These are phyloP conservation scores for Aleiodes sp. DNA, from an alignment of 1,140 invertebrate species.

Conservation along the genomic window DNA sequence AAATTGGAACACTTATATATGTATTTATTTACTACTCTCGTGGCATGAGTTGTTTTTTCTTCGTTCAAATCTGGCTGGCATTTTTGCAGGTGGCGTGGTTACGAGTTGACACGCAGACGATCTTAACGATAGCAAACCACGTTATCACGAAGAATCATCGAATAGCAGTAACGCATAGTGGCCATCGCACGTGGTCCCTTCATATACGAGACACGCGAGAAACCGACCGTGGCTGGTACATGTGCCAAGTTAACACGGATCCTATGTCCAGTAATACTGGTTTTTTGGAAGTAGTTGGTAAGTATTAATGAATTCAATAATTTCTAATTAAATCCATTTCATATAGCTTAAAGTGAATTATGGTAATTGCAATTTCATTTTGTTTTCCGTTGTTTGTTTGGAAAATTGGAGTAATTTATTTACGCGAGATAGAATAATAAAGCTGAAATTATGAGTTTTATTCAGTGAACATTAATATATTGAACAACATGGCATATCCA, in stretches of 20 bases:
- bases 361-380: too few relatives aligned
- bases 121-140: slow-evolving; percentile 69
- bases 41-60: too few relatives aligned
- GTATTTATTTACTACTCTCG: too few relatives aligned
- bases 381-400: too few relatives aligned
- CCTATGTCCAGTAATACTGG: slow-evolving; percentile 70
- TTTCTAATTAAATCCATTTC: background rate
- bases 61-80: slow-evolving; percentile 35
- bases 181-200: slow-evolving; percentile 68
- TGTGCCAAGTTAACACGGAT: slow-evolving; percentile 72
- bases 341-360: background rate
- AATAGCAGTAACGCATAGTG: slow-evolving; percentile 68
- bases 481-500: too few relatives aligned
- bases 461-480: too few relatives aligned
- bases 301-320: slow-evolving; percentile 32
- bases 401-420: too few relatives aligned
- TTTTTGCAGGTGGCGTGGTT: slow-evolving; percentile 70
- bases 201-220: slow-evolving; percentile 65
- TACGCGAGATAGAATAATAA: too few relatives aligned
- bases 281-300: slow-evolving; percentile 71
- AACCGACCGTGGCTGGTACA: slow-evolving; percentile 68
- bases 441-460: too few relatives aligned
- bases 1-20: too few relatives aligned
- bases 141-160: slow-evolving; percentile 71
- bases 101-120: slow-evolving; percentile 72